phyloP scores from a whole-genome alignment of 2,113 vertebrate species.

The Rissa tridactyla region DNA sequence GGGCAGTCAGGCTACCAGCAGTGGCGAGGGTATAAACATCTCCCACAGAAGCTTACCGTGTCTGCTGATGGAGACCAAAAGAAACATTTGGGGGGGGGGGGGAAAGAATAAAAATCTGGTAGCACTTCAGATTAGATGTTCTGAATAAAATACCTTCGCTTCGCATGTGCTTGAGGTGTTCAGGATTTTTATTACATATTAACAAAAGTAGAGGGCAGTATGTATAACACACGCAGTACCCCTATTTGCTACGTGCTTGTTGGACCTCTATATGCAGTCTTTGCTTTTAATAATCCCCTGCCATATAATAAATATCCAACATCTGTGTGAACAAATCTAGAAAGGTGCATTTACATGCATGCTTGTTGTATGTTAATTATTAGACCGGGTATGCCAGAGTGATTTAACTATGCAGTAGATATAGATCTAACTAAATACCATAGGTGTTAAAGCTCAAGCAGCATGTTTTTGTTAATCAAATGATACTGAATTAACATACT shows the following conservation, averaged over 20 bases:
- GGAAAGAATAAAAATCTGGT: neutral
- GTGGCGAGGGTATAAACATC: accelerated
- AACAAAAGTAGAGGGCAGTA: neutral
- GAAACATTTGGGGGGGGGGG: neutral
- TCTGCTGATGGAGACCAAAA: neutral
- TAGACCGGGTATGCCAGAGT: neutral
- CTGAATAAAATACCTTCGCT: neutral
- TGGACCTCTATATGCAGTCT: neutral
- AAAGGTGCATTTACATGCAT: neutral
- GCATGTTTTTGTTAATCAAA: slow-evolving; percentile 52
- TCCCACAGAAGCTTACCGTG: neutral
- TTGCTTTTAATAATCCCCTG: neutral
- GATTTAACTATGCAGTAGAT: neutral
- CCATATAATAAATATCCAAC: neutral
- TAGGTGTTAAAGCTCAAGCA: slow-evolving; percentile 16
- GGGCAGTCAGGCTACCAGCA: neutral
- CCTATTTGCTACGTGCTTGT: neutral
- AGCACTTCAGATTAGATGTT: neutral
- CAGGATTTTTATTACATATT: neutral
- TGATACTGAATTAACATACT: slow-evolving; percentile 53
- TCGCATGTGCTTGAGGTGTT: neutral
- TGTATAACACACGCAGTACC: neutral
- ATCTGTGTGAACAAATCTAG: neutral
- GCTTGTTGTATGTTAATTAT: neutral
- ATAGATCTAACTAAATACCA: neutral